Percentiles rank a stretch among this genome's conserved stretches.
Conservation (phyloP, 1,140 invertebrate genomes). For the Sarcophaga bullata region DNA sequence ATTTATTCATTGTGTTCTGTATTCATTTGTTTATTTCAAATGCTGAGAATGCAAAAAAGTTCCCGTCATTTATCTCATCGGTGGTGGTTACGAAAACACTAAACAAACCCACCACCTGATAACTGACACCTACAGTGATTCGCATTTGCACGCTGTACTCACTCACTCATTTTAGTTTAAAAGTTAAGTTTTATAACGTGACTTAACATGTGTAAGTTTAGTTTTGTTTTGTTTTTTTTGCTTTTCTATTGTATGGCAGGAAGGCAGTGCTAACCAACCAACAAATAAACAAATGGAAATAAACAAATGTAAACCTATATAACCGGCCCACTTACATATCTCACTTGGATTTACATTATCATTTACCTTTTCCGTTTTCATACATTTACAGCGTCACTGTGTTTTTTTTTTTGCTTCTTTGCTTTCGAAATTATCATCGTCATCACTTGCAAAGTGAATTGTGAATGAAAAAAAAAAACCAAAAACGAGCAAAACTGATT, state of each 20-base stretch:
- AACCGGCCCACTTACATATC: background rate
- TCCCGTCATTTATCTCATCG: background rate
- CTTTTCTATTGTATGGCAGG: no score
- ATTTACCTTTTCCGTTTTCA: background rate
- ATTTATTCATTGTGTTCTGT: background rate
- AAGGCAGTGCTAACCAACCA: background rate
- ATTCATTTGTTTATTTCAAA: background rate
- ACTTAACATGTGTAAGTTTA: background rate
- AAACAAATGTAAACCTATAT: no score
- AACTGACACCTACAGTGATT: background rate
- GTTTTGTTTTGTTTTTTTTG: no score
- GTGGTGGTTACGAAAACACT: background rate
- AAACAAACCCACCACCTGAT: constrained; percentile 10
- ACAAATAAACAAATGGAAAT: background rate
- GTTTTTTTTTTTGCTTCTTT: background rate
- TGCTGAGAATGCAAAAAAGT: background rate
- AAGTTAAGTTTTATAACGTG: no score
- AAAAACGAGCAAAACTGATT: background rate
- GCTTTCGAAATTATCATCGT: background rate
- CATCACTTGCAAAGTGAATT: background rate
- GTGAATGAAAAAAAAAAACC: background rate
- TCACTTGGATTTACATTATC: background rate
- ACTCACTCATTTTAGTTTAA: background rate
- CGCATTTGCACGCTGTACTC: background rate
- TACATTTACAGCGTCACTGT: background rate